Evolutionary conservation across 2,113 vertebrate genomes (phyloP), one percentile per base, ranked within the genome.

Genomic region (Pteruthius melanotis): DNA sequence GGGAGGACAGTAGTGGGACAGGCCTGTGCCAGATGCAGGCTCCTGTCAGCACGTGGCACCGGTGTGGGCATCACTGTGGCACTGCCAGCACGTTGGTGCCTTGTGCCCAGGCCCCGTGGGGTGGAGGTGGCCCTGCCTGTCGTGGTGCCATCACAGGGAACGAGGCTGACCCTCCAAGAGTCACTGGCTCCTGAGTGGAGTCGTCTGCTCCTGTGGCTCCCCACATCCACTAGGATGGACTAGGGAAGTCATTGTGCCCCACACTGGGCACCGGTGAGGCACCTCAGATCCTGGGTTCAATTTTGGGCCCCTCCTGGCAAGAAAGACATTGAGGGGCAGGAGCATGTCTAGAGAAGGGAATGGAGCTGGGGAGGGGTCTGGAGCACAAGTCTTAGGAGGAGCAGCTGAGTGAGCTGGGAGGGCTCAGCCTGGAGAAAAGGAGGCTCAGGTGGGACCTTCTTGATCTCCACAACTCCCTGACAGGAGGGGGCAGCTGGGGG

Each of bases 31-130:
- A 39, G 40, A 33, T 64, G 15, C 64, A 47, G 44, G 22, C 64
- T 78, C 70, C 53, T 30, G 35, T 44, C 47, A 63, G 47, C 0
- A 0, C n/a, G 27, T 65, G 40, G 22, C 45, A n/a, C 37, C 35
- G 33, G 3, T 27, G 31, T 40, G 28, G 59, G 40, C 66, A 53
- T 71, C 0, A 0, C 37, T 71, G 44, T 30, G 23, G 52, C 0
- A 20, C n/a, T 20, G 18, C 7, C 3, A 3, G 44, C 52, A 19
- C 0, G 0, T 15, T 3, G 7, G 15, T 90, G 49, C 49, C 57
- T 64, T 1, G 1, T 53, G 44, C 54, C 40, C 57, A 23, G 45
- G 39, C 37, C 44, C 30, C 0, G 0, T 2, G 4, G 39, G 60
- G 9, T 23, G 22, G 45, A 83, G 18, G 16, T 57, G 66, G 21